Evolutionary conservation across 2,113 vertebrate genomes (phyloP).

Genomic region (Actenoides lindsayi): DNA sequence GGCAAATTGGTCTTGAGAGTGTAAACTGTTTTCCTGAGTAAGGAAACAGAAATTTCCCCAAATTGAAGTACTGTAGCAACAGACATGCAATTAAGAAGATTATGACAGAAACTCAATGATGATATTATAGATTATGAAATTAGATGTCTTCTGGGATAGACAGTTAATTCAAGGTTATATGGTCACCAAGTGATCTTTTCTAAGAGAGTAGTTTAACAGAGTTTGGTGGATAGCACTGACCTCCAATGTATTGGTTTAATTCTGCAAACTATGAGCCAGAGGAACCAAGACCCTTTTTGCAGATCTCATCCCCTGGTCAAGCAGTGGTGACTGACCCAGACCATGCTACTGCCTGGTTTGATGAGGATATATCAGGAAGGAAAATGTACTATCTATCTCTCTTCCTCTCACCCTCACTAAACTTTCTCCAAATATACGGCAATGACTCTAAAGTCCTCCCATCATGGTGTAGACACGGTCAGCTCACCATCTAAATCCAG

Average conservation of each 20-base stretch:
- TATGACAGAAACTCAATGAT: not conserved
- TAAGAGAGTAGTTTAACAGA: not conserved
- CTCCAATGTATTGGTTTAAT: not conserved
- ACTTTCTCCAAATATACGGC: not conserved
- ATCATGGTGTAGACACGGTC: too few species aligned
- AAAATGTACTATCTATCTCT: not conserved
- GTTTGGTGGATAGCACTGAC: not conserved
- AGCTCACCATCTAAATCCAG: not conserved
- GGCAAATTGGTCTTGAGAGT: constrained; percentile 51
- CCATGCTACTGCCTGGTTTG: accelerated
- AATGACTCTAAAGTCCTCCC: not conserved
- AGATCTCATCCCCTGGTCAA: not conserved
- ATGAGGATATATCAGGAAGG: not conserved
- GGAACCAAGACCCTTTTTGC: not conserved
- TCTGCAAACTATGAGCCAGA: not conserved
- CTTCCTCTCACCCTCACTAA: not conserved
- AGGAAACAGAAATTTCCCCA: constrained; percentile 49
- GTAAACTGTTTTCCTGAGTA: constrained; percentile 42
- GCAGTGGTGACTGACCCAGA: not conserved
- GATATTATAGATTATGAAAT: not conserved
- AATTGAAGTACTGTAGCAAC: constrained; percentile 17
- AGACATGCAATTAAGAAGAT: constrained; percentile 34
- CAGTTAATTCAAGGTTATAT: not conserved
- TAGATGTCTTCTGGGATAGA: not conserved
- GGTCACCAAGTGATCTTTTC: not conserved